Base-by-base conservation (phyloP, 2,113 vertebrate genomes). In the Hiodon alosoides region DNA sequence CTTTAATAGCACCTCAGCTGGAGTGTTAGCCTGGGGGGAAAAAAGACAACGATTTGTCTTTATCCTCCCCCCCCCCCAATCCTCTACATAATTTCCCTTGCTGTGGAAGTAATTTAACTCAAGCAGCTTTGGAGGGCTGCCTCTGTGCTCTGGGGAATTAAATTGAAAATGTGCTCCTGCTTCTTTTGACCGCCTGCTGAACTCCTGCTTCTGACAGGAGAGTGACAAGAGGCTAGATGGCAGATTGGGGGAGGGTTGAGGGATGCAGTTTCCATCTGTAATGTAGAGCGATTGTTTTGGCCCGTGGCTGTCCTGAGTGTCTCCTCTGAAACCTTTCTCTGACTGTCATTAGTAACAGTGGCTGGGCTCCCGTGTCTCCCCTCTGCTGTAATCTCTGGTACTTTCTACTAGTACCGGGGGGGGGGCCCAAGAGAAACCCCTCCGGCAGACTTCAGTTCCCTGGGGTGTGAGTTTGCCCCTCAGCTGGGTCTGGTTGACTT, bases 121-220 rank as follows among this genome's bases (percentile, higher is more conserved):
- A 17, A 6, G 64, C 46, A 31, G 64, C 64, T 66, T 62, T 62
- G 1, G 60, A 11, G n/a, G 16, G 11, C 60, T 2, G 60, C 60
- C 9, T 17, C 17, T 31, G 4, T 31, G 4, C 64, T 66, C 64
- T 3, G 2, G 64, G 64, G 17, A 66, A 66, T 66, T 17, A 4
- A 66, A 3, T 46, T 31, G 2, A 46, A 31, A 17, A 52, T 46
- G 69, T 71, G 52, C 52, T 46, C 51, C 14, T 71, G 69, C 52
- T 31, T 54, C 31, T 65, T 14, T 47, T 72, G 70, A 72, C 55
- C 70, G 54, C 55, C 2, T 14, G 17, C 55, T 72, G 70, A 72
- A 72, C 70, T 13, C 54, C 4, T 59, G 31, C 16, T 14, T 16
- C 47, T 72, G 70, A 58, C 70, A 59, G 54, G 16, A 59, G 55